Evolutionary conservation across 1,140 invertebrate genomes (phyloP), one percentile per base, ranked within the genome.

Genomic region (Sarcophaga bullata): DNA sequence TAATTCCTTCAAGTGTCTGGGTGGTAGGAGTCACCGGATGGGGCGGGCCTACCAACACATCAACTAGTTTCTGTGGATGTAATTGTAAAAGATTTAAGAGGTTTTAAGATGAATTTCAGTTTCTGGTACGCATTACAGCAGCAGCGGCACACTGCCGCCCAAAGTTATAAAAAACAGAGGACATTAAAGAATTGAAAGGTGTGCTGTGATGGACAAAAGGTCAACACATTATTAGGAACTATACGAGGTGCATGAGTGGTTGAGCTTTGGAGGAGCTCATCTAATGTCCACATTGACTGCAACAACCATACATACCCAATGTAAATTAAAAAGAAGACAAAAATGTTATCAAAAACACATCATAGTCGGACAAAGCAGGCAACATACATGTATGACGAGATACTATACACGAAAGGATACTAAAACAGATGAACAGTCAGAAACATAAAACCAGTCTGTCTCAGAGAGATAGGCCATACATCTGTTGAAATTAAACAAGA

Each of bases 401-500:
- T 37, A 37, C 25, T 37, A 37, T 37, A 37, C 25, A 37, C 25
- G 25, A 37, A 37, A 37, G 25, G 25, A 37, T 37, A 37, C 25
- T 37, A 37, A n/a, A n/a, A 7, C 13, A 5, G 54, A 58, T 6
- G 54, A n/a, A 58, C 54, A 13, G 13, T n/a, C 4, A n/a, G 54
- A 15, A 11, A 58, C 54, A 58, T n/a, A n/a, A 7, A 68, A 25
- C 8, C 62, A 68, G 62, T n/a, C 58, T 6, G 62, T 9, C n/a
- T 52, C 0, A 52, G 9, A 19, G 62, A 68, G 17, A 68, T 19
- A 68, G 19, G 62, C n/a, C 62, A 37, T 37, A 2, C 25, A 37
- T 37, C 25, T 37, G 1, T 37, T 37, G 62, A 78, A 78, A 78
- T 78, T 50, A 78, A 78, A 78, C 75, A 78, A 37, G 75, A 78